Evolutionary conservation across 1,140 invertebrate species (phyloP).

Genomic region (Lepidurus couesii): DNA sequence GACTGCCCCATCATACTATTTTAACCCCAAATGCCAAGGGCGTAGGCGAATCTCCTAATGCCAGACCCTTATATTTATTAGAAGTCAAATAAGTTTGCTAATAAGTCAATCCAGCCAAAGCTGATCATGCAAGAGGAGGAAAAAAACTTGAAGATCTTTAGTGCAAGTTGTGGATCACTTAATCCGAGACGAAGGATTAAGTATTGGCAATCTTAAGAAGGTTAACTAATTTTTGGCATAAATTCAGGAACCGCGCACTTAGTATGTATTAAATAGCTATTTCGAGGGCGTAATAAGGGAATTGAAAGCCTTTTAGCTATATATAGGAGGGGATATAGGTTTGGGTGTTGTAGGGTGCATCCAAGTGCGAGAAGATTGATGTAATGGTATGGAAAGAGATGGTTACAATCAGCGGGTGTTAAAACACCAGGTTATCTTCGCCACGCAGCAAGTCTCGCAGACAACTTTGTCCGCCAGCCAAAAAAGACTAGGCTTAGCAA

Average conservation of each 20-base stretch:
- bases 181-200: too few species aligned
- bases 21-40: too few species aligned
- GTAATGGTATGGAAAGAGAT: conserved; percentile 19
- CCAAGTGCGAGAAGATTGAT: background rate
- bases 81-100: too few species aligned
- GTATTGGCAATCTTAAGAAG: too few species aligned
- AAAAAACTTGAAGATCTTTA: too few species aligned
- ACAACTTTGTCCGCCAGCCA: background rate
- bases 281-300: background rate
- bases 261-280: background rate
- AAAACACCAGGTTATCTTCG: conserved; percentile 2
- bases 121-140: too few species aligned
- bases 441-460: background rate
- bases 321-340: background rate
- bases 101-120: too few species aligned
- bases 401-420: conserved; percentile 9
- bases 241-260: background rate
- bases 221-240: background rate
- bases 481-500: background rate
- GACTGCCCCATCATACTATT: too few species aligned
- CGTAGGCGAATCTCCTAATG: too few species aligned
- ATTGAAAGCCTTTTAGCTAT: background rate
- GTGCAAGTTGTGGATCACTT: too few species aligned
- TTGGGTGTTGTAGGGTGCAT: background rate
- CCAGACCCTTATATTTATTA: too few species aligned